phyloP scores from a whole-genome alignment of 2,888 invertebrate genomes.

The Priapulus caudatus region DNA sequence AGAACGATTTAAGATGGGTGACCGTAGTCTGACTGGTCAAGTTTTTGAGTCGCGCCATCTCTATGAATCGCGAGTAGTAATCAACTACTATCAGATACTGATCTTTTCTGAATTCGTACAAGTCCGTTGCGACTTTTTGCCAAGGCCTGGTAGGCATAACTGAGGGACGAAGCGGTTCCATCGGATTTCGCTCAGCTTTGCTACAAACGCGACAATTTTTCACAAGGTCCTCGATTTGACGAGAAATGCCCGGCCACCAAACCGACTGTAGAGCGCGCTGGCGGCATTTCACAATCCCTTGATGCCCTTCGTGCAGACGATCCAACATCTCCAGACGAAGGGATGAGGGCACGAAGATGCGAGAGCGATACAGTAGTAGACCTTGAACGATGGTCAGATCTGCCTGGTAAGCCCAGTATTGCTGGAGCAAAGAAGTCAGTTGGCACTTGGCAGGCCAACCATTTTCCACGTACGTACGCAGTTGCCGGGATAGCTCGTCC shows the following conservation, averaged over 20 bases:
- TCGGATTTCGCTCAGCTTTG: slow-evolving; percentile 4
- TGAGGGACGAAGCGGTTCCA: slow-evolving; percentile 18
- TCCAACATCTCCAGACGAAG: background rate
- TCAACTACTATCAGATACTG: slow-evolving; percentile 19
- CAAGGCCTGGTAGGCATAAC: slow-evolving; percentile 21
- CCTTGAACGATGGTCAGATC: background rate
- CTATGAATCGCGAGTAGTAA: slow-evolving; percentile 18
- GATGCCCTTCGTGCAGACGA: slow-evolving; percentile 11
- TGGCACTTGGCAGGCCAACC: background rate
- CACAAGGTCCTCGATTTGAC: slow-evolving; percentile 12
- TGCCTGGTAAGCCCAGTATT: background rate
- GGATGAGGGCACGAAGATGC: slow-evolving; percentile 11
- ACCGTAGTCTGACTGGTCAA: slow-evolving; percentile 8
- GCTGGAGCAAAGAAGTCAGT: background rate
- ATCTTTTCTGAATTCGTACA: slow-evolving; percentile 18
- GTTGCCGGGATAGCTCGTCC: too few relatives aligned
- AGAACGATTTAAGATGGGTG: background rate
- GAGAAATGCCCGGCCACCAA: slow-evolving; percentile 3
- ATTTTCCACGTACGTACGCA: too few relatives aligned
- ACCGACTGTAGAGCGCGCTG: background rate
- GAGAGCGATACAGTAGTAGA: background rate
- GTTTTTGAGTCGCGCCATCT: slow-evolving; percentile 14
- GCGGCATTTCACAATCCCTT: slow-evolving; percentile 11
- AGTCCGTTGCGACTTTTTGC: slow-evolving; percentile 22
- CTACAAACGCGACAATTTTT: slow-evolving; percentile 13